Base-by-base conservation (phyloP, 2,797 vertebrate species). In the Sorex maritimensis region DNA sequence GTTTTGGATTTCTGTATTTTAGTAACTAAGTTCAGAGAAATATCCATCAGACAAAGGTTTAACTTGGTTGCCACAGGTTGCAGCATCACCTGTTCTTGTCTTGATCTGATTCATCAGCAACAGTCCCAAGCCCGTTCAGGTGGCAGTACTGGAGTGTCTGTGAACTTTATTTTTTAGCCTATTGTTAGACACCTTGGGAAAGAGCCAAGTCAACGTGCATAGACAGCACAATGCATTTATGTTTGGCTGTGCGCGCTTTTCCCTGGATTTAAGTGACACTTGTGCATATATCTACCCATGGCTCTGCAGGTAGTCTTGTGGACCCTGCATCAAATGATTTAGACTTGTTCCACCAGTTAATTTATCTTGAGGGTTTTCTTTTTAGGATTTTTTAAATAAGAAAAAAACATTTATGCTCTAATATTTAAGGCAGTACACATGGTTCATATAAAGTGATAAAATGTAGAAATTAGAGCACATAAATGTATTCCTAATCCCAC, bases 71-170 rank as follows among this genome's bases (percentile, higher is more conserved):
- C 69, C 46, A 49, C 46, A 49, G 46, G 46, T 12, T 65, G 23
- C 63, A 58, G 55, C 55, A 58, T 19, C 55, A 58, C 5, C 55
- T 26, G 6, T 44, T 93, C 81, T 92, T 77, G 44, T 94, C 44
- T 80, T 93, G 94, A 55, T 90, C 85, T 88, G 93, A 90, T 75
- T 14, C 67, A 68, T 14, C 67, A 68, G 88, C 65, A 87, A 8
- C 92, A 67, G 52, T 44, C 78, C 28, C 86, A 44, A 90, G 91
- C 72, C 1, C 0, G 46, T 73, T 38, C 67, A 77, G 74, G 55
- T 67, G 86, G 75, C 17, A 90, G 75, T 74, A 72, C 41, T 81
- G 52, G 0, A 6, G 12, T 77, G n/a, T 72, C 82, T 73, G 68
- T 81, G 90, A 93, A 63, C 0, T 1, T 93, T 67, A 82, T 41